Base-by-base conservation (phyloP, 2,888 invertebrate genomes). In the Sinelater perroti region DNA sequence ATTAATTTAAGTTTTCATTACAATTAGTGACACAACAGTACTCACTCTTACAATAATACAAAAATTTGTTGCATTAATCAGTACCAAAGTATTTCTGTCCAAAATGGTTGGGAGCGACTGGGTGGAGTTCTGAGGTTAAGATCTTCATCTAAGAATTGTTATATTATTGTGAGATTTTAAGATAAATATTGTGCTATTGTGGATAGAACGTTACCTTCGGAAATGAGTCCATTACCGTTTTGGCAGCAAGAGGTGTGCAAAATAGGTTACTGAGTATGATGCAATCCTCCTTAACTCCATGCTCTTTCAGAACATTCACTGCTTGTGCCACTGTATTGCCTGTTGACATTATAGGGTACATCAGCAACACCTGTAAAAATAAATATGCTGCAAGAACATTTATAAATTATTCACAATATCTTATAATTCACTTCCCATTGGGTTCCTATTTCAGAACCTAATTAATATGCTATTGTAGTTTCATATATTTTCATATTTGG, bases 291-390 rank as follows among this genome's bases (percentile, higher is more conserved):
- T 88, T 87, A 0, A 98, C 98, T 8, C 92, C 91, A 73, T 97
- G 96, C 70, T 97, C 96, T 62, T 93, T 92, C 26, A 99, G 80
- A 0, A 97, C 95, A 71, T 93, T 91, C 0, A 98, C 93, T 0
- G 98, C 97, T 85, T 89, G 88, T 68, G 87, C 89, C 3, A 98
- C 96, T 36, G 98, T 98, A 75, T 97, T 97, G 1, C 99, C 98
- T 0, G 97, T 96, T 61, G 96, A 95, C 95, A 99, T 96, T 54
- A 98, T 98, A 6, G 98, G 98, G 79, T 99, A 99, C 94, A 99
- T 96, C 2, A 99, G 84, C 35, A 99, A 82, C 30, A 98, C 95
- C 76, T 77, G 47, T 2, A 71, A 70, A 52, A 30, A 30, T 11
- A 18, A 14, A 24, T 7, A n/a, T n/a, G n/a, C n/a, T n/a, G n/a